phyloP scores from a whole-genome alignment of 2,797 vertebrate species.

The Acanthopagrus latus region DNA sequence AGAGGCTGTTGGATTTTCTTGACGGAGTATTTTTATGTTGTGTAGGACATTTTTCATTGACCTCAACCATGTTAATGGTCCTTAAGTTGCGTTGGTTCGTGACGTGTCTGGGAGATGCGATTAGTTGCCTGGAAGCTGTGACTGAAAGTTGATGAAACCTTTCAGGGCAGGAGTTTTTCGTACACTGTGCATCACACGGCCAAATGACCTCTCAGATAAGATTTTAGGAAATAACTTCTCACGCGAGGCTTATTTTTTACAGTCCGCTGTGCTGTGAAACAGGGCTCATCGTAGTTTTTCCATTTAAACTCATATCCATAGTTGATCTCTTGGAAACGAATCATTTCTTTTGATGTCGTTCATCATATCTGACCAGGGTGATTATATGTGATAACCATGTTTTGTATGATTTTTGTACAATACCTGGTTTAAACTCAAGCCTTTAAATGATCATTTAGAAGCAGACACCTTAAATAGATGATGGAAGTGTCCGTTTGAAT shows the following conservation, averaged over 20 bases:
- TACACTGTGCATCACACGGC: constrained; percentile 53
- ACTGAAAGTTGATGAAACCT: constrained; percentile 29
- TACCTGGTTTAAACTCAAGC: constrained; percentile 46
- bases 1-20: constrained; percentile 52
- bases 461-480: constrained; percentile 37
- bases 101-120: constrained; percentile 23
- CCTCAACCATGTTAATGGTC: constrained; percentile 20
- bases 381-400: constrained; percentile 44
- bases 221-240: constrained; percentile 21
- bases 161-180: constrained; percentile 40
- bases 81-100: constrained; percentile 17
- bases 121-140: constrained; percentile 52
- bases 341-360: constrained; percentile 24
- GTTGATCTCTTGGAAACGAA: constrained; percentile 37
- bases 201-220: constrained; percentile 48
- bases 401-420: constrained; percentile 50
- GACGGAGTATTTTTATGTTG: constrained; percentile 27
- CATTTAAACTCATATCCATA: constrained; percentile 22
- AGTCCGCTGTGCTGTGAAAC: constrained; percentile 31
- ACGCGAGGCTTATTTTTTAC: constrained; percentile 4
- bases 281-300: constrained; percentile 11
- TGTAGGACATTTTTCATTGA: constrained; percentile 21
- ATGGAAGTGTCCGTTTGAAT: constrained; percentile 21
- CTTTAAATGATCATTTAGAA: constrained; percentile 49
- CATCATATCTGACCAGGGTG: constrained; percentile 33